Conservation (phyloP, 2,888 invertebrate genomes). For the Sinopyrophorus schimmeli region DNA sequence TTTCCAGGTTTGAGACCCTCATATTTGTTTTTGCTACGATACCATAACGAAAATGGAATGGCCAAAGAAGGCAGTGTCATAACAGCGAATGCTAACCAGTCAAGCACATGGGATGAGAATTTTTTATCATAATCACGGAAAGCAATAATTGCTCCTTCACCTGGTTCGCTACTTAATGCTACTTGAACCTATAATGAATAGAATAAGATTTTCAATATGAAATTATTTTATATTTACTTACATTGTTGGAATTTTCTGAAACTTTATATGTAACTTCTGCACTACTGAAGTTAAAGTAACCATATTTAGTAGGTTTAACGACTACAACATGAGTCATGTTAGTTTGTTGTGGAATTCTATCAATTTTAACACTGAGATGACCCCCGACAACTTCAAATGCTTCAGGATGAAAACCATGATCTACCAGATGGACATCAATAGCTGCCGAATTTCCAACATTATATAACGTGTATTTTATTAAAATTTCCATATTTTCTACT, state of each 20-base stretch:
- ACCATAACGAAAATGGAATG: constrained; percentile 94
- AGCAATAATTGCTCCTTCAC: constrained; percentile 92
- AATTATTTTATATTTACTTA: constrained; percentile 48
- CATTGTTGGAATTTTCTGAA: constrained; percentile 78
- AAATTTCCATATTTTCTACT: constrained; percentile 94
- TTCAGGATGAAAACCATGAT: constrained; percentile 89
- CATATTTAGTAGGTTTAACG: constrained; percentile 84
- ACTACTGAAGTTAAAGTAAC: constrained; percentile 96
- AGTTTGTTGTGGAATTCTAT: constrained; percentile 88
- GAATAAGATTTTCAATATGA: constrained; percentile 43
- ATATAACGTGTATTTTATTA: constrained; percentile 91
- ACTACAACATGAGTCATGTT: constrained; percentile 95
- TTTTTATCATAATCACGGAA: constrained; percentile 93
- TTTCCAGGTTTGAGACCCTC: constrained; percentile 76
- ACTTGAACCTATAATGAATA: constrained; percentile 76
- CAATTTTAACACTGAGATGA: constrained; percentile 77
- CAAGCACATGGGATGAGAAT: constrained; percentile 95
- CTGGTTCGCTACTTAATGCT: constrained; percentile 84
- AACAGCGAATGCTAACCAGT: constrained; percentile 96
- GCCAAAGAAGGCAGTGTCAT: constrained; percentile 95
- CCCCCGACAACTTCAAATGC: constrained; percentile 91
- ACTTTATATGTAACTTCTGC: constrained; percentile 90
- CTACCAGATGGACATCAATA: constrained; percentile 83
- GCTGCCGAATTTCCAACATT: constrained; percentile 94
- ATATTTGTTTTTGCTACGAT: constrained; percentile 92